Conservation (phyloP, 2,113 vertebrate genomes). For the Platysternon megacephalum region DNA sequence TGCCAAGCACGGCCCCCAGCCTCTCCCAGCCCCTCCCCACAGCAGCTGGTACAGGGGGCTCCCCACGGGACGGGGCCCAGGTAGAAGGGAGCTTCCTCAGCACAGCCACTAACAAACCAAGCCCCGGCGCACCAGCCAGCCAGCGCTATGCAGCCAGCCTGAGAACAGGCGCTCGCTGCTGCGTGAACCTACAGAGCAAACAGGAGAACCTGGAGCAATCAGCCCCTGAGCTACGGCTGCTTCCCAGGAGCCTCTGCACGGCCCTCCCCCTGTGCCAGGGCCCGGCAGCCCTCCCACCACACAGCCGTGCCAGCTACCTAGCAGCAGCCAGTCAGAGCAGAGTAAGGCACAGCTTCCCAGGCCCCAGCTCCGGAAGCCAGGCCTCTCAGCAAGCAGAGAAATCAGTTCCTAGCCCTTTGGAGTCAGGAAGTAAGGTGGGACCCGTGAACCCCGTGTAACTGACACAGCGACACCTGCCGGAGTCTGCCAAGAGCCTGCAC, state of each 20-base stretch:
- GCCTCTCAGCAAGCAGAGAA: not conserved
- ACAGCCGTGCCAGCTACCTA: not conserved
- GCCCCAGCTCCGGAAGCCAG: not conserved
- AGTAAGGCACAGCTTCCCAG: not conserved
- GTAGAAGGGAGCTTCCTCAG: no score
- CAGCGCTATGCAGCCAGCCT: no score
- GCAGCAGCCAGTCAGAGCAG: not conserved
- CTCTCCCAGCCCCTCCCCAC: no score
- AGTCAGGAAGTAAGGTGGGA: not conserved
- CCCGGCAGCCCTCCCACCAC: not conserved
- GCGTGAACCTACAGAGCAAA: not conserved
- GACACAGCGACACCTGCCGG: rapidly evolving
- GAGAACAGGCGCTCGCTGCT: not conserved
- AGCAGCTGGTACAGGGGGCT: no score
- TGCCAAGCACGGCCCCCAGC: not conserved
- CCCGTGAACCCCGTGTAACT: rapidly evolving
- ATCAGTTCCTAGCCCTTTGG: not conserved
- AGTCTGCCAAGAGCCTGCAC: not conserved
- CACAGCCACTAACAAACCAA: no score
- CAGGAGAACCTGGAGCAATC: rapidly evolving
- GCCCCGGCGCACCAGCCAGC: no score
- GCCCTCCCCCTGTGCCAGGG: not conserved
- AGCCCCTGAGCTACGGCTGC: not conserved
- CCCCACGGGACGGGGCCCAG: no score
- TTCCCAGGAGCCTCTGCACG: not conserved